Evolutionary conservation across 53 echinoderm and acorn worm species (phyloP).

Genomic region (Henricia sp.): DNA sequence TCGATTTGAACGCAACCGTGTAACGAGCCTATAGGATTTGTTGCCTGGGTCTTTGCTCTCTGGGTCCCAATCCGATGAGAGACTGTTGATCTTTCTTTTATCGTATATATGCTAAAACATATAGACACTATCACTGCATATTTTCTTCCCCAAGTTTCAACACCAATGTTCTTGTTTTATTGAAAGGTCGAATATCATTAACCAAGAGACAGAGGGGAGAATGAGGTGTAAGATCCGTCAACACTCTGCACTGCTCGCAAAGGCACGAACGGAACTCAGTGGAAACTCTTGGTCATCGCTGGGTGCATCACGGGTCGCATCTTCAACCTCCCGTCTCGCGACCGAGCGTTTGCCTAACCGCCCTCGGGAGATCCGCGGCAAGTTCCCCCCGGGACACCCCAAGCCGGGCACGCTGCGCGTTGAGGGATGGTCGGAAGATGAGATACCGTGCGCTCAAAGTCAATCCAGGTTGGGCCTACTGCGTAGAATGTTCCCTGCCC

Average conservation of each 20-base stretch:
- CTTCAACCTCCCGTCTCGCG: slow-evolving; percentile 12
- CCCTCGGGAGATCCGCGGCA: slow-evolving; percentile 51
- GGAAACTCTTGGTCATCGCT: slow-evolving; percentile 53
- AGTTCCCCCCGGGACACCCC: slow-evolving; percentile 5
- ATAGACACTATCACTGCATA: too few relatives aligned
- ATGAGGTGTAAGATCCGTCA: slow-evolving; percentile 37
- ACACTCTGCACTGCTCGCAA: slow-evolving; percentile 21
- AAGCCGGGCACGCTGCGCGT: slow-evolving; percentile 47
- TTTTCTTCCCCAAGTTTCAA: too few relatives aligned
- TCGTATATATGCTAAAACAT: too few relatives aligned
- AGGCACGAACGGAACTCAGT: slow-evolving; percentile 26
- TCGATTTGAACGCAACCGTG: too few relatives aligned
- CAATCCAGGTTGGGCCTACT: slow-evolving; percentile 54
- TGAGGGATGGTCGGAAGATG: slow-evolving; percentile 58
- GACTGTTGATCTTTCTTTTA: too few relatives aligned
- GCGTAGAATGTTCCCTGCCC: slow-evolving; percentile 43
- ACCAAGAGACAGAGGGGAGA: not conserved
- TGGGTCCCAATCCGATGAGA: too few relatives aligned
- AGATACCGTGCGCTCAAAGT: slow-evolving; percentile 46
- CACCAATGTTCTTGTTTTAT: too few relatives aligned
- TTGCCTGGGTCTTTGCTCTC: too few relatives aligned
- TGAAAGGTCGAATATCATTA: too few relatives aligned
- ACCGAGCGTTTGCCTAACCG: slow-evolving; percentile 58
- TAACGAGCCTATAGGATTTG: too few relatives aligned
- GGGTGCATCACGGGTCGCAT: slow-evolving; percentile 24